A percentile compares a stretch with the other conserved stretches of the same genome.
Evolutionary conservation across 2,888 invertebrate species (phyloP).

Genomic region (Habroteleia sp.): DNA sequence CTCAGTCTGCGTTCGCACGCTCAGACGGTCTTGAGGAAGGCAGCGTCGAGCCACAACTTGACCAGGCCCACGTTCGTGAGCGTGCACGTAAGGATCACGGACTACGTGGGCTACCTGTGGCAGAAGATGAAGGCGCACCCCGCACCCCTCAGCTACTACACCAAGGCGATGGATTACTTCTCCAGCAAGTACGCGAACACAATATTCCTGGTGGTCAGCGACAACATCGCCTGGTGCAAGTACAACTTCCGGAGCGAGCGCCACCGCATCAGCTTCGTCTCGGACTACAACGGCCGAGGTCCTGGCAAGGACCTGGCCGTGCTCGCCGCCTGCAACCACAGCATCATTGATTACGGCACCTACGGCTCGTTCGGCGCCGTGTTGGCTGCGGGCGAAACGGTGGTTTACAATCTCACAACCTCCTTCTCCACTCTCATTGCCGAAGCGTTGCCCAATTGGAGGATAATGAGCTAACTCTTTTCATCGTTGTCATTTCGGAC

Average conservation of each 20-base stretch:
- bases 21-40: slow-evolving; percentile 79
- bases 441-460: slow-evolving; percentile 78
- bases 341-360: slow-evolving; percentile 81
- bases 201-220: slow-evolving; percentile 79
- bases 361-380: slow-evolving; percentile 80
- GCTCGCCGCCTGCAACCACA: slow-evolving; percentile 80
- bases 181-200: slow-evolving; percentile 76
- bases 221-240: slow-evolving; percentile 80
- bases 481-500: background rate
- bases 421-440: slow-evolving; percentile 78
- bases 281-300: slow-evolving; percentile 74
- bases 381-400: slow-evolving; percentile 79
- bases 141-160: slow-evolving; percentile 78
- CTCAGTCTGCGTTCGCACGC: slow-evolving; percentile 81
- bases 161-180: slow-evolving; percentile 79
- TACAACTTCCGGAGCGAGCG: slow-evolving; percentile 74
- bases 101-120: slow-evolving; percentile 83
- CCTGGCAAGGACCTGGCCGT: slow-evolving; percentile 80
- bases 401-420: slow-evolving; percentile 78
- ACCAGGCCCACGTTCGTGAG: slow-evolving; percentile 81
- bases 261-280: slow-evolving; percentile 74
- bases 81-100: slow-evolving; percentile 83
- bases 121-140: slow-evolving; percentile 81
- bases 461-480: slow-evolving; percentile 75
- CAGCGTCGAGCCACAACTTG: slow-evolving; percentile 72